Evolutionary conservation across 2,797 vertebrate species (phyloP), one percentile per base, ranked within the genome.

Genomic region (Dendrocincla tyrannina): DNA sequence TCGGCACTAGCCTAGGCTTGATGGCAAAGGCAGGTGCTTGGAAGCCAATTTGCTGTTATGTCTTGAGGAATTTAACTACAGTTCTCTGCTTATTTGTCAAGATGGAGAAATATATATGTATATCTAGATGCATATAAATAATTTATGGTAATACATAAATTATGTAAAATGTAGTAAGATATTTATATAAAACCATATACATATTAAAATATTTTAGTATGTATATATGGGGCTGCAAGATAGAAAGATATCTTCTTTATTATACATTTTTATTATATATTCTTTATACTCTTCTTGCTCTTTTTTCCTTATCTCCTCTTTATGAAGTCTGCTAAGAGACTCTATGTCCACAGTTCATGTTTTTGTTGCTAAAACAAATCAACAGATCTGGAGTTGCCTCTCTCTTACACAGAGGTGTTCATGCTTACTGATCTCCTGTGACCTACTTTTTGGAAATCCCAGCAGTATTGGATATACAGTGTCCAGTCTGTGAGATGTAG

Each of bases 381-480:
- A 20, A 42, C 32, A 2, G 15, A 18, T 78, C 11, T 64, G 53
- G 7, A 44, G 42, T 79, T 7, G 4, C 25, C 6, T 39, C n/a
- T 66, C 5, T 70, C 25, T 68, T 39, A 9, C 6, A 24, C 15
- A 35, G 39, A 23, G 23, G 9, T 14, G 24, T 50, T 55, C 1
- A 1, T 33, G 16, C 30, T 11, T 13, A 0, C 50, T 64, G 0
- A 11, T 39, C 23, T 59, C 8, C 5, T 0, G 1, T 12, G 47
- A 53, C 30, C n/a, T 73, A 10, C 10, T 37, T 59, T 4, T 44
- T 56, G 55, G 55, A 42, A 85, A 11, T 44, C 16, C 7, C 4
- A 7, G 59, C 30, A 5, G 47, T 28, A 3, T 16, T 63, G 6
- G n/a, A 9, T 76, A 33, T 30, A 13, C 28, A 41, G 25, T 8